phyloP scores from a whole-genome alignment of 2,113 vertebrate genomes.

The Merops nubicus region DNA sequence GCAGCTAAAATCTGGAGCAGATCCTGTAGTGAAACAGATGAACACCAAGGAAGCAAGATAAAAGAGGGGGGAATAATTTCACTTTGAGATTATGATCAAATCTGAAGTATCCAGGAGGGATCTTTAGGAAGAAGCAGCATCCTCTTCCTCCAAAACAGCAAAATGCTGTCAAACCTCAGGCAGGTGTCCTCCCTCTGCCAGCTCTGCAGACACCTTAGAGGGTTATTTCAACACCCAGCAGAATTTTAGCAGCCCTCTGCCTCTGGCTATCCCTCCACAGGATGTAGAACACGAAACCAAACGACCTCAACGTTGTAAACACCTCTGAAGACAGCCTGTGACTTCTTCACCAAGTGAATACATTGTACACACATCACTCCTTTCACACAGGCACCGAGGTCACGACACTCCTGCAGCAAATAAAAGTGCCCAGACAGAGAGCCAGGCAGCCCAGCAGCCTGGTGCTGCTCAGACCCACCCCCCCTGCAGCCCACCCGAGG shows the following conservation, averaged over 20 bases:
- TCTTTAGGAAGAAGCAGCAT: not conserved
- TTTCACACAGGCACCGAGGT: too few species aligned
- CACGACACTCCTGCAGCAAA: not conserved
- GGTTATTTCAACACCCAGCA: not conserved
- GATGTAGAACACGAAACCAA: not conserved
- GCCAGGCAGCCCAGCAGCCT: not conserved
- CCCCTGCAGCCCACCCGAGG: too few species aligned
- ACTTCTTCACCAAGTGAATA: not conserved
- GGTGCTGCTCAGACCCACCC: not conserved
- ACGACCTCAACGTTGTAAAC: not conserved
- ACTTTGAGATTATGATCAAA: not conserved
- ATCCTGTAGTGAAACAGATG: not conserved
- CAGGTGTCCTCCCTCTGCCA: not conserved
- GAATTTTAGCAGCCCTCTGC: not conserved
- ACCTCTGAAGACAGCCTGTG: not conserved
- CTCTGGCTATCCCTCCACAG: not conserved
- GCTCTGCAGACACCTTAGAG: not conserved
- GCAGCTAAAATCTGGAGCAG: not conserved
- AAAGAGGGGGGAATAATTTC: not conserved
- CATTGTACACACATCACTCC: too few species aligned
- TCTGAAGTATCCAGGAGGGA: not conserved
- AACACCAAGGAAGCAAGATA: not conserved
- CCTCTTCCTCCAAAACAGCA: not conserved
- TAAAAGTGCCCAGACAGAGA: fast-evolving
- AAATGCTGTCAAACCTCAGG: not conserved